Conservation (phyloP, 2,113 vertebrate species). For the Platysternon megacephalum region DNA sequence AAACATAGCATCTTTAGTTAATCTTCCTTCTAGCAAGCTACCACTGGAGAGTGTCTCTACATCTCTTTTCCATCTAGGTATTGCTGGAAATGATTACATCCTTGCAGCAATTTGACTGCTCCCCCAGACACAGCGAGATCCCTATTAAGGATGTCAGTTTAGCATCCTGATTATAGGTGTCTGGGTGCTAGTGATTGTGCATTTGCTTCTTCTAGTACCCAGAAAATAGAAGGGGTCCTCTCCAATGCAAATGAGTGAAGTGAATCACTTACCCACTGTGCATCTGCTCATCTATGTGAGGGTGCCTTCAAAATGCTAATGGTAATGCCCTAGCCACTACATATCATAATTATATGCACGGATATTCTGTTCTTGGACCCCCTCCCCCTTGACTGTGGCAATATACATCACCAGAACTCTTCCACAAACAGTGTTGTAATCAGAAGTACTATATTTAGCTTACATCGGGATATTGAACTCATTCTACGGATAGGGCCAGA, state of each 20-base stretch:
- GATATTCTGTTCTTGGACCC: background rate
- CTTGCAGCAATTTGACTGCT: background rate
- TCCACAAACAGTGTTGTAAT: background rate
- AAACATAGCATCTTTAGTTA: background rate
- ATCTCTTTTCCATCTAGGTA: background rate
- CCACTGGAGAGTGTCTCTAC: fast-evolving
- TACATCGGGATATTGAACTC: background rate
- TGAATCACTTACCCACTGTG: background rate
- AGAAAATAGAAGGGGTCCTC: background rate
- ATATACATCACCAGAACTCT: fast-evolving
- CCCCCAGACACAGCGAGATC: background rate
- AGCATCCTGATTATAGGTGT: background rate
- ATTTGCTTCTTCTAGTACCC: background rate
- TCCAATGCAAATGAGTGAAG: background rate
- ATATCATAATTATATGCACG: background rate
- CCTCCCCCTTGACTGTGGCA: background rate
- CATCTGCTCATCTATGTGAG: background rate
- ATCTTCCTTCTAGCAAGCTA: background rate
- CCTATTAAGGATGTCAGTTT: background rate
- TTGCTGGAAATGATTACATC: background rate
- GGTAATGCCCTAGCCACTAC: background rate
- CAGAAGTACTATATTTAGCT: background rate
- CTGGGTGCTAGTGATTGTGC: background rate
- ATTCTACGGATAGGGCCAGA: background rate
- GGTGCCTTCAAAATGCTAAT: background rate